phyloP scores from a whole-genome alignment of 1,140 invertebrate species.

The Fopius arisanus region DNA sequence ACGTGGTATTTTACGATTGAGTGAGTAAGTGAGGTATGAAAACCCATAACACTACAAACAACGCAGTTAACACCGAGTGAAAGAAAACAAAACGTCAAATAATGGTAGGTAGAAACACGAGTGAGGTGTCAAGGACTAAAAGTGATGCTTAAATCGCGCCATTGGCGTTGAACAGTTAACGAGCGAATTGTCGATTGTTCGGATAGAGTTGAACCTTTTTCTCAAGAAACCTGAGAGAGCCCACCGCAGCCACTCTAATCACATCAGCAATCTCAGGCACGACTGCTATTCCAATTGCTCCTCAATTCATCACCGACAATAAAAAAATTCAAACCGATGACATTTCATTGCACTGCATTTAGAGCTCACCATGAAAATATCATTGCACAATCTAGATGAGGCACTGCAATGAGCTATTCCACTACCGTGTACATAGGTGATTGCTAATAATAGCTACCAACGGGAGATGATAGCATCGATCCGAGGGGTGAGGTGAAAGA shows the following conservation, averaged over 20 bases:
- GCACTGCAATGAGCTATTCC: background rate
- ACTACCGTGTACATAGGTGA: slow-evolving; percentile 8
- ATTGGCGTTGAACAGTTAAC: slow-evolving; percentile 4
- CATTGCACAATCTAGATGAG: background rate
- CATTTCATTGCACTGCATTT: background rate
- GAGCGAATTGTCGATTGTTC: slow-evolving; percentile 9
- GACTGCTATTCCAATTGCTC: background rate
- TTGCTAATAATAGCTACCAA: slow-evolving; percentile 26
- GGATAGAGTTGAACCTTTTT: background rate
- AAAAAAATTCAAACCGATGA: background rate
- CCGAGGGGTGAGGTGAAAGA: background rate
- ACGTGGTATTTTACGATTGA: too few relatives aligned
- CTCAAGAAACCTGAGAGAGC: background rate
- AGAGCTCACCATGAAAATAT: background rate
- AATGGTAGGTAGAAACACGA: background rate
- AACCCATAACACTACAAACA: background rate
- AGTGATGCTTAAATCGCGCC: background rate
- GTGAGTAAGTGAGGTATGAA: background rate
- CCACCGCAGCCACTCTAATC: background rate
- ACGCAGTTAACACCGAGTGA: background rate
- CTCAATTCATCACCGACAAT: background rate
- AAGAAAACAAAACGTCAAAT: background rate
- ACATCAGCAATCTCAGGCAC: background rate
- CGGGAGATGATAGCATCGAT: slow-evolving; percentile 23
- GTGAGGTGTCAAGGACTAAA: slow-evolving; percentile 9